Evolutionary conservation across 2,888 invertebrate species (phyloP), one percentile per base, ranked within the genome.

Genomic region (Caradrina clavipalpis): DNA sequence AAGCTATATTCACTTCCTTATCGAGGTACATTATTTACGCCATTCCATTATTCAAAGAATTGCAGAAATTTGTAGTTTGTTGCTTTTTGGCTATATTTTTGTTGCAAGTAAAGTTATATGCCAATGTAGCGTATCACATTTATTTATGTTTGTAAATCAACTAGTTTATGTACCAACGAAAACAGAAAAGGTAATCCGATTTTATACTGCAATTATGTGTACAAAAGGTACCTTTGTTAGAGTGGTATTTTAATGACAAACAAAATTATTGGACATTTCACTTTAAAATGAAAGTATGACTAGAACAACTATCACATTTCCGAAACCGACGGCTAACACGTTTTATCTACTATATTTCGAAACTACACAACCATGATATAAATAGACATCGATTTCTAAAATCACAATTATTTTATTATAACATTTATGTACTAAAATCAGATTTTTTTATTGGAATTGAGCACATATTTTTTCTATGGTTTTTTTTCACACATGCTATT

Each of bases 371-470:
- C 84, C 83, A 80, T 78, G 72, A 83, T 86, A 87, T 87, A 88
- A 85, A 90, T 90, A 89, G 88, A 89, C 89, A 90, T 78, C 85
- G 76, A 90, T 86, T 75, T 78, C 79, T 83, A 81, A 70, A 58
- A 83, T 84, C 81, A 81, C 83, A 84, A 70, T 76, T 64, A 80
- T 70, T 78, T 69, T 76, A 69, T 76, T 78, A 68, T 53, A 50
- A 79, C 22, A 53, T 57, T 31, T 53, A 66, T 8, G 31, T 76
- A 50, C 54, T 75, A 55, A 11, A 31, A 21, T 54, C 22, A 17
- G 35, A 58, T 51, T 11, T 39, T n/a, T 47, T 71, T 63, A 19
- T 15, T 45, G 42, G 51, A 53, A 58, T 77, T 57, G 80, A 80
- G 66, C 78, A 51, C 13, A 7, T 54, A 6, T 22, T 49, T 54